Conservation (phyloP, 1,140 invertebrate genomes). For the Zaprionus gabonicus region DNA sequence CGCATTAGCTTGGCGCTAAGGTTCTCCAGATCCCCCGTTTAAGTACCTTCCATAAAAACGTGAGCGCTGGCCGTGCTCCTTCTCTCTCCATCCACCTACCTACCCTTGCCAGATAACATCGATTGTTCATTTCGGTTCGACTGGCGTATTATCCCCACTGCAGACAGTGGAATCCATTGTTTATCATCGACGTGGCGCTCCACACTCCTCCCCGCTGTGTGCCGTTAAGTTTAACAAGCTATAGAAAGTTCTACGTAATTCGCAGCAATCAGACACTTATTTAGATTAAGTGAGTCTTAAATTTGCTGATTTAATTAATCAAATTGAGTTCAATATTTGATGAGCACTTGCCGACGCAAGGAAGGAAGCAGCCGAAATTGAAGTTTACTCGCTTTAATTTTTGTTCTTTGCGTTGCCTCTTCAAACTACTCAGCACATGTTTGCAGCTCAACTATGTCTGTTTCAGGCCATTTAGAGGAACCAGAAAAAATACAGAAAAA, state of each 20-base stretch:
- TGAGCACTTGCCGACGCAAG: neutral
- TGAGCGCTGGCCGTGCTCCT: conserved; percentile 10
- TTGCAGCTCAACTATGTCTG: neutral
- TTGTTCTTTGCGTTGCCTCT: neutral
- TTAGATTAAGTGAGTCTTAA: conserved; percentile 59
- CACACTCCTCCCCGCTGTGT: conserved; percentile 8
- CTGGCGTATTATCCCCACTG: conserved; percentile 18
- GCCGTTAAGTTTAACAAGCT: conserved; percentile 46
- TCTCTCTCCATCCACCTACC: neutral
- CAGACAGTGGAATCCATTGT: conserved; percentile 39
- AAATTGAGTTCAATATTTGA: conserved; percentile 62
- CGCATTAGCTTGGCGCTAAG: conserved; percentile 74
- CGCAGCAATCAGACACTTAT: conserved; percentile 51
- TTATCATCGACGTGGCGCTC: conserved; percentile 34
- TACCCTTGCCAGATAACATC: conserved; percentile 51
- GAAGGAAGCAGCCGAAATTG: neutral
- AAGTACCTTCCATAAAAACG: conserved; percentile 61
- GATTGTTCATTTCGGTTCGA: conserved; percentile 64
- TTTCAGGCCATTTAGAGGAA: conserved; percentile 11
- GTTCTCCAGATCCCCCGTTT: conserved; percentile 44
- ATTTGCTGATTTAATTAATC: conserved; percentile 72
- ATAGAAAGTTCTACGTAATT: conserved; percentile 30
- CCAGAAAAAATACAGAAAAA: conserved; percentile 5
- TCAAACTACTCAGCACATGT: neutral
- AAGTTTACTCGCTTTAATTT: neutral